A percentile compares a stretch with the other conserved stretches of the same genome.
Conservation (phyloP, 2,113 vertebrate species). For the Athene cunicularia region DNA sequence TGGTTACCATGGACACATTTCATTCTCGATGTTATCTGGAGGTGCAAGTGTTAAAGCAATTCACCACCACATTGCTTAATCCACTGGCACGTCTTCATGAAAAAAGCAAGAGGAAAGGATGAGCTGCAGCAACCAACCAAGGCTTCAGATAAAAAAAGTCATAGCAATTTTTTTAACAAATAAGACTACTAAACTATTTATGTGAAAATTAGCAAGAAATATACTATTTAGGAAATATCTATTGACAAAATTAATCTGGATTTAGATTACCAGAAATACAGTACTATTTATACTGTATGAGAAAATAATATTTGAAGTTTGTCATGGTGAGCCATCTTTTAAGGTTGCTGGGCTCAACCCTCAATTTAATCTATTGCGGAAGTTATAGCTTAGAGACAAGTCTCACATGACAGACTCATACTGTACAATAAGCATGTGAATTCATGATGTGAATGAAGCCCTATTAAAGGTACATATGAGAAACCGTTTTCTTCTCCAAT, state of each 20-base stretch:
- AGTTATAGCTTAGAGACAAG: background rate
- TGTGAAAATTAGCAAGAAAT: background rate
- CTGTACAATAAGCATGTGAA: background rate
- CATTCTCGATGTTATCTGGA: background rate
- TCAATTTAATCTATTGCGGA: background rate
- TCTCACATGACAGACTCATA: background rate
- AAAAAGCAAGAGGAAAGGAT: background rate
- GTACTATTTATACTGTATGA: background rate
- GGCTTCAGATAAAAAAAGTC: background rate
- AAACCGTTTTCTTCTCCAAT: background rate
- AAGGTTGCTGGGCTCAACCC: background rate
- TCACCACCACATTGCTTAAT: background rate
- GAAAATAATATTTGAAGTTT: background rate
- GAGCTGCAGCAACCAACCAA: background rate
- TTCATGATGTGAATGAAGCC: background rate
- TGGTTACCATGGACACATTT: constrained; percentile 14
- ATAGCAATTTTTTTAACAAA: background rate
- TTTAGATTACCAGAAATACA: background rate
- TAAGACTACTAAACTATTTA: background rate
- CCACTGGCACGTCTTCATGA: background rate
- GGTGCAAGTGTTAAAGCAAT: background rate
- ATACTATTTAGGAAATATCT: background rate
- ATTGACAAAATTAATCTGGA: background rate
- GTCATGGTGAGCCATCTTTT: background rate
- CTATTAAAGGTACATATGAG: background rate